phyloP scores from a whole-genome alignment of 2,113 vertebrate species.

The Aegotheles bennettii region DNA sequence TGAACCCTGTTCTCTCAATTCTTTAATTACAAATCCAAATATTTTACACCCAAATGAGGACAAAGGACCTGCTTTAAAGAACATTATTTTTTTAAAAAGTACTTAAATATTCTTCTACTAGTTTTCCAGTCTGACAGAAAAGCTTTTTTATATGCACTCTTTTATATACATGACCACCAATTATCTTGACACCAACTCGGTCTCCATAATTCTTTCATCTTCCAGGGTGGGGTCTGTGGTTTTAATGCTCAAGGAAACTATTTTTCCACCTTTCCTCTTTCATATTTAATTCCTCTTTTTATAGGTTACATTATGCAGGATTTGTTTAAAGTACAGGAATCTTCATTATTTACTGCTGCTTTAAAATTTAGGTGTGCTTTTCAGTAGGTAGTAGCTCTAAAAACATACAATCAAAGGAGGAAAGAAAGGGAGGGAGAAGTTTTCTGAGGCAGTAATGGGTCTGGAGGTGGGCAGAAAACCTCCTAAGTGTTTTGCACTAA shows the following conservation, averaged over 20 bases:
- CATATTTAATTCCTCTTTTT: not conserved
- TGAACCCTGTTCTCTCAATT: not conserved
- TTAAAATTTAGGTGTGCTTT: not conserved
- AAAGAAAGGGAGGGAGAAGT: not conserved
- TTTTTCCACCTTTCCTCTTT: not conserved
- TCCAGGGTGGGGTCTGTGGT: not conserved
- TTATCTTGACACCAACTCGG: not conserved
- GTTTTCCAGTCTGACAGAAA: not conserved
- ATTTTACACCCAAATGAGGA: not conserved
- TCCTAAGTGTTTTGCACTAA: not conserved
- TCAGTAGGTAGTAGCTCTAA: not conserved
- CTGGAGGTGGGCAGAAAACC: not conserved
- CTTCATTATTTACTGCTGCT: not conserved
- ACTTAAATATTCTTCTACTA: not conserved
- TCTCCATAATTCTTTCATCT: not conserved
- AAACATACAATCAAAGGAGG: not conserved
- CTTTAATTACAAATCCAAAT: not conserved
- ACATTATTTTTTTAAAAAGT: not conserved
- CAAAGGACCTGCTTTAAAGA: not conserved
- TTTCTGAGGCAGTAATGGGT: not conserved
- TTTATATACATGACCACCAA: not conserved
- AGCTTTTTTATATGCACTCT: not conserved
- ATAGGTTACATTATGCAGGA: not conserved
- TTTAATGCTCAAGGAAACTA: not conserved
- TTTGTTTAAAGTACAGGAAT: not conserved